phyloP scores from a whole-genome alignment of 2,797 vertebrate species.

The Sebastes trivittatus region DNA sequence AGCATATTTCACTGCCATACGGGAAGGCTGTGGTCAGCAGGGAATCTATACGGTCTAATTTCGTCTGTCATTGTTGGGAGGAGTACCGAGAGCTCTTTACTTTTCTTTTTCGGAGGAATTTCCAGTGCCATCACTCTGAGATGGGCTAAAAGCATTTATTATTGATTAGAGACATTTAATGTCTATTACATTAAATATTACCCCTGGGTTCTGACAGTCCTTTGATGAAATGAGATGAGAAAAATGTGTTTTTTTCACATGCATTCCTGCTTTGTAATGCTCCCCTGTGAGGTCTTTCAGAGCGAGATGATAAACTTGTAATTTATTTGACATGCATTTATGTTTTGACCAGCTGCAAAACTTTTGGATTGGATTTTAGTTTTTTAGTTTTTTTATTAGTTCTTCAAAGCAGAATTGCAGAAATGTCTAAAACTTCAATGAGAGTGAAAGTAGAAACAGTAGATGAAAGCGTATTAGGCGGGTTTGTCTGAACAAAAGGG shows the following conservation, averaged over 20 bases:
- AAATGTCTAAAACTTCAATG: neutral
- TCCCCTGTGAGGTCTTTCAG: neutral
- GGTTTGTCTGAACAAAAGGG: conserved; percentile 1
- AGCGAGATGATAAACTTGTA: conserved; percentile 26
- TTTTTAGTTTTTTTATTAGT: neutral
- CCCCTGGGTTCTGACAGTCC: conserved; percentile 17
- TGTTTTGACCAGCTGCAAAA: conserved; percentile 10
- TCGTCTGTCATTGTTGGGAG: conserved; percentile 39
- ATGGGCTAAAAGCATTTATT: conserved; percentile 37
- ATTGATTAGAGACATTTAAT: conserved; percentile 57
- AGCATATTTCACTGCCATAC: conserved; percentile 42
- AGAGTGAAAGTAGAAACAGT: neutral
- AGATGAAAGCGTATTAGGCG: conserved; percentile 4
- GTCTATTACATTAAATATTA: conserved; percentile 56
- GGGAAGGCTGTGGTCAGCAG: conserved; percentile 44
- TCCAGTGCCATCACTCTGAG: neutral
- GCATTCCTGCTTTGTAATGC: neutral
- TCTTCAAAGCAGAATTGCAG: conserved; percentile 18
- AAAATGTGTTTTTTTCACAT: conserved; percentile 24
- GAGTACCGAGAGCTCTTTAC: conserved; percentile 1
- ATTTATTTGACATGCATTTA: conserved; percentile 18
- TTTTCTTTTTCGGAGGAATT: conserved; percentile 14
- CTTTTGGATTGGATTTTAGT: neutral
- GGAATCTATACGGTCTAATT: conserved; percentile 31
- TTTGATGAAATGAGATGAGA: conserved; percentile 59